Evolutionary conservation across 2,113 vertebrate species (phyloP), one percentile per base, ranked within the genome.

Genomic region (Gopherus evgoodei): DNA sequence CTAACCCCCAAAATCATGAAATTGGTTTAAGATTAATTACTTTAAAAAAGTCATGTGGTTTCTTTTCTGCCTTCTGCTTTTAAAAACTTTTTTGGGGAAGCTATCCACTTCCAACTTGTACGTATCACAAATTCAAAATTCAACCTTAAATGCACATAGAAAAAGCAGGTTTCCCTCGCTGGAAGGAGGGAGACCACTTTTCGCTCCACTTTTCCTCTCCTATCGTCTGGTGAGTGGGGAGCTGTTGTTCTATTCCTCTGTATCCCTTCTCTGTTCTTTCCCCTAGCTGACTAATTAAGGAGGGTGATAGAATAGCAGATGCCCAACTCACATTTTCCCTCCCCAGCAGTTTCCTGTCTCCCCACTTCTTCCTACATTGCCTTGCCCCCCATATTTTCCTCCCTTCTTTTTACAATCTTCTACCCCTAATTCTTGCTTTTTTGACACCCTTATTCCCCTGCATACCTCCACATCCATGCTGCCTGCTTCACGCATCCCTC

Each of bases 251-350:
- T 65, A 14, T 35, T 31, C 31, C 14, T 65, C 62, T 65, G 65
- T 38, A 38, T 69, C 8, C 35, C 65, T 69, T 69, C 16, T 69
- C 35, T 69, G 10, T 9, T 72, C 65, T 22, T 38, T 38, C 10
- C 21, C 65, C n/a, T 72, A 38, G 65, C 65, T 72, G 19, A 72
- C n/a, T 38, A 72, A 69, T 69, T 38, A 69, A 38, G n/a, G n/a
- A 38, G n/a, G n/a, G 8, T 9, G 65, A 22, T 72, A 93, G 62
- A 91, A 86, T 1, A 82, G 8, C 0, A 0, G 93, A 96, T 94
- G 94, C 93, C 53, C 86, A 92, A 81, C 86, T 95, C 88, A 53
- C n/a, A 38, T 93, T 93, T 82, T 95, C 50, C 42, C 25, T 52
- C 93, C 65, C 93, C 79, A 79, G 88, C 75, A 88, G 57, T 50